Percentiles rank a stretch among this genome's conserved stretches.
Evolutionary conservation across 2,888 invertebrate genomes (phyloP).

Genomic region (Caenorhabditis japonica): DNA sequence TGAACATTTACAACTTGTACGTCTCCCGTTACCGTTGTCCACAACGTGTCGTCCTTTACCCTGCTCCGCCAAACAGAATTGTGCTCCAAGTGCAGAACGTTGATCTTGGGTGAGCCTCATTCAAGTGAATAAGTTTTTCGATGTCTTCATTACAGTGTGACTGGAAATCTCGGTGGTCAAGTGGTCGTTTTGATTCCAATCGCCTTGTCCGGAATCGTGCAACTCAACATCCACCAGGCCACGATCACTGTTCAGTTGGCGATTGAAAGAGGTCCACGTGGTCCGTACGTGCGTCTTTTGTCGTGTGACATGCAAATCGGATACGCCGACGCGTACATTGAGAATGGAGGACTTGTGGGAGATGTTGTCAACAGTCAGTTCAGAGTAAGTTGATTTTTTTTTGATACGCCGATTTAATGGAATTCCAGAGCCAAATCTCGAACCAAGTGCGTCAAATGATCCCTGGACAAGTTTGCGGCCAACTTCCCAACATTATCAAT

Average conservation of each 20-base stretch:
- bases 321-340: conserved; percentile 73
- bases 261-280: conserved; percentile 62
- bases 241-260: conserved; percentile 63
- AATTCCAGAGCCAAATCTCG: conserved; percentile 63
- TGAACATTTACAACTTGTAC: conserved; percentile 74
- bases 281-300: conserved; percentile 62
- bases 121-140: neutral
- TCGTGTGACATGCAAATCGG: conserved; percentile 68
- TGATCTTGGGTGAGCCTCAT: conserved; percentile 67
- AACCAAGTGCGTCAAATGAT: conserved; percentile 66
- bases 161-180: conserved; percentile 75
- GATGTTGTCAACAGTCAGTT: conserved; percentile 74
- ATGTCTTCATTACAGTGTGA: conserved; percentile 64
- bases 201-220: conserved; percentile 72
- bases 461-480: conserved; percentile 70
- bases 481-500: conserved; percentile 70
- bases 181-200: conserved; percentile 73
- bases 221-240: conserved; percentile 72
- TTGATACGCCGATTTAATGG: no score
- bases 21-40: conserved; percentile 74
- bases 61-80: conserved; percentile 72
- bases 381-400: conserved; percentile 63
- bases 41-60: conserved; percentile 71
- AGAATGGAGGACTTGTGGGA: conserved; percentile 75
- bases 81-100: conserved; percentile 73